phyloP scores from a whole-genome alignment of 2,888 invertebrate genomes.

The Dolichopus griseipennis region DNA sequence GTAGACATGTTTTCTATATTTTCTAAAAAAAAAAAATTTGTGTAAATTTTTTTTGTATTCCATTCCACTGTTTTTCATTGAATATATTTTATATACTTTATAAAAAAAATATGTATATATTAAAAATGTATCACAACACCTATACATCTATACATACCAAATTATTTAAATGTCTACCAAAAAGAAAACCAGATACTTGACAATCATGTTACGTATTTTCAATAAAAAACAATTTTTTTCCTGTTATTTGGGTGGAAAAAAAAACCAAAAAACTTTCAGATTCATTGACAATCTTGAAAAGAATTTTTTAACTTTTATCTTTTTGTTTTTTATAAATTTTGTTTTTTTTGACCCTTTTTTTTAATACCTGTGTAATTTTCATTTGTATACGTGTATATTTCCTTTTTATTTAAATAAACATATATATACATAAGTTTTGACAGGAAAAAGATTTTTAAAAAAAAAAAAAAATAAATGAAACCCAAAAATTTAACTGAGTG shows the following conservation, averaged over 20 bases:
- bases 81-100: too few relatives aligned
- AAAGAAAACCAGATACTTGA: neutral
- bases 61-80: neutral
- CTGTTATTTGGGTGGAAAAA: neutral
- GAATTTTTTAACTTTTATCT: neutral
- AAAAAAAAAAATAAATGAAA: too few relatives aligned
- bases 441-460: neutral
- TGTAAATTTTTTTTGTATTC: neutral
- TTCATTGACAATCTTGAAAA: constrained; percentile 6
- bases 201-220: too few relatives aligned
- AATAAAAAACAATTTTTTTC: too few relatives aligned
- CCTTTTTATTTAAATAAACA: too few relatives aligned
- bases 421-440: neutral
- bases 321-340: neutral
- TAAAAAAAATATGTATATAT: neutral
- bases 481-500: neutral
- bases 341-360: neutral
- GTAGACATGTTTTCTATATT: constrained; percentile 15
- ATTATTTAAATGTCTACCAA: constrained; percentile 3
- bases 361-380: neutral
- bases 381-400: neutral
- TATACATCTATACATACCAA: neutral
- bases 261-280: neutral
- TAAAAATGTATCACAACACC: neutral
- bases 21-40: neutral